Conservation (phyloP, 2,888 invertebrate species). For the Drosophila greeni region DNA sequence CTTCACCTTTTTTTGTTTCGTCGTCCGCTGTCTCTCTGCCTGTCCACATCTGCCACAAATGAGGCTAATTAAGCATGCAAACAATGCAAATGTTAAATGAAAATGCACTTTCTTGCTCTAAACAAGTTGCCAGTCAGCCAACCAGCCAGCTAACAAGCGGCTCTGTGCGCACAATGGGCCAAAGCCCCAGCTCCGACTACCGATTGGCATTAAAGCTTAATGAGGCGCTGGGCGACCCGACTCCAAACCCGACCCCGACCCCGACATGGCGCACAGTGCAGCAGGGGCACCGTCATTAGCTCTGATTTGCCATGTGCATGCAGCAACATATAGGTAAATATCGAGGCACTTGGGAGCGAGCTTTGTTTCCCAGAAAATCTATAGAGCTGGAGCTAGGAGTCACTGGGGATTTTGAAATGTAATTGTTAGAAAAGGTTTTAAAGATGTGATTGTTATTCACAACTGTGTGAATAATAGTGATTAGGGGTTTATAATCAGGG, state of each 20-base stretch:
- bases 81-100: conserved; percentile 48
- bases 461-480: not conserved
- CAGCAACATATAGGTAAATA: conserved; percentile 6
- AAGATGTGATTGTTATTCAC: not conserved
- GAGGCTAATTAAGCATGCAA: conserved; percentile 50
- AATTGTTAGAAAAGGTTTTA: not conserved
- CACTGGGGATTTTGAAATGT: not conserved
- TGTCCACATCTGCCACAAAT: conserved; percentile 21
- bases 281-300: conserved; percentile 44
- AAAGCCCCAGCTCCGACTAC: conserved; percentile 20
- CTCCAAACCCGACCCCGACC: not conserved
- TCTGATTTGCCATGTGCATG: conserved; percentile 31
- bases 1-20: conserved; percentile 1
- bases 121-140: conserved; percentile 37
- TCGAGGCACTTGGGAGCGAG: conserved; percentile 4
- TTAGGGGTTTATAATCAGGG: not conserved
- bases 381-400: not conserved
- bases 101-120: conserved; percentile 37
- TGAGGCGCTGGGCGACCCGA: conserved; percentile 46
- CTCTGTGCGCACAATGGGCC: conserved; percentile 6
- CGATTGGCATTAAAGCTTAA: conserved; percentile 60
- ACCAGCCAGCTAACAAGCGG: conserved; percentile 12
- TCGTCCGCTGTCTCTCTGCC: not conserved
- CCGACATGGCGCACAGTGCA: conserved; percentile 27
- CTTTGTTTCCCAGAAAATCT: conserved; percentile 5